A percentile compares a stretch with the other conserved stretches of the same genome.
Conservation (phyloP, 2,113 vertebrate genomes). For the Pedetes capensis region DNA sequence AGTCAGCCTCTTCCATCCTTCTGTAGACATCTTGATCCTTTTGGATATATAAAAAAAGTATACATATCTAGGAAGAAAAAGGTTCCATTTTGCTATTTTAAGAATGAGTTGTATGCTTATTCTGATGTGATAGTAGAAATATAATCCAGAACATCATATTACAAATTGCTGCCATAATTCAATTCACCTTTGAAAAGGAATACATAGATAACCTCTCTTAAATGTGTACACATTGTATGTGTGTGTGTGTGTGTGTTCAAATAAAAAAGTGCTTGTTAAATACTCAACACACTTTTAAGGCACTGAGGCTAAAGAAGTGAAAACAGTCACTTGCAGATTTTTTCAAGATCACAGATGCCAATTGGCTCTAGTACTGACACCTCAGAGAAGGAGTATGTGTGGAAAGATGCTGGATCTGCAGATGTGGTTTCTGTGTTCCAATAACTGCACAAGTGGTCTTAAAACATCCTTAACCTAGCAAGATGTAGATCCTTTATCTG, state of each 20-base stretch:
- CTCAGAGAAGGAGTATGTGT: background rate
- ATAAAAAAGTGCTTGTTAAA: background rate
- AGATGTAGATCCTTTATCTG: background rate
- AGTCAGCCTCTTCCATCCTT: background rate
- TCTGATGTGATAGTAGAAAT: too few species aligned
- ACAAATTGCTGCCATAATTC: too few species aligned
- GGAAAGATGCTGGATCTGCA: background rate
- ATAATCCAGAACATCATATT: too few species aligned
- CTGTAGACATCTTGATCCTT: constrained; percentile 46
- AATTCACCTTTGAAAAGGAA: too few species aligned
- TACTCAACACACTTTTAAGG: background rate
- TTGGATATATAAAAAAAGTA: too few species aligned
- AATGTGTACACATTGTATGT: too few species aligned
- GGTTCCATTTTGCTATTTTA: too few species aligned
- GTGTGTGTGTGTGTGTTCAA: constrained; percentile 14
- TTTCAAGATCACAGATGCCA: background rate
- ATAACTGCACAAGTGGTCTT: background rate
- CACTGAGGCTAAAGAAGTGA: accelerated
- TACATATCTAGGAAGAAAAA: too few species aligned
- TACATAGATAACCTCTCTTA: too few species aligned
- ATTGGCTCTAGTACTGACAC: accelerated
- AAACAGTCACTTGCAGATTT: background rate
- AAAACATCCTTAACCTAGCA: background rate
- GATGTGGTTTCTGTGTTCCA: background rate
- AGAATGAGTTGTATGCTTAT: too few species aligned